These are phyloP conservation scores for Lepus townsendii DNA, from an alignment of 2,797 vertebrate species.

Conservation along the genomic window DNA sequence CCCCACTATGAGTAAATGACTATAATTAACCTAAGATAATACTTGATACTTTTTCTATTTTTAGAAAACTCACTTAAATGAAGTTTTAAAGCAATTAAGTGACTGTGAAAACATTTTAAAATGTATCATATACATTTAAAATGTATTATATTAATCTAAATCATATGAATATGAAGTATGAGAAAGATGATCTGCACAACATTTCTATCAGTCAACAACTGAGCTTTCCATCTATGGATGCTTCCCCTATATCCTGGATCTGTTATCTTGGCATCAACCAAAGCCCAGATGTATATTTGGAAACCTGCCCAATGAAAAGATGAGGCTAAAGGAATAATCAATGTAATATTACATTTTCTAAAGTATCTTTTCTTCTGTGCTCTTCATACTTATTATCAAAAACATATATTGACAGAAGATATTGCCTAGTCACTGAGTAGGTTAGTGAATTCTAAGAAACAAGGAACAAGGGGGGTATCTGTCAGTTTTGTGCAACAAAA, in stretches of 20 bases:
- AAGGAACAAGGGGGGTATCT: not conserved
- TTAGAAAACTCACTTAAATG: conserved; percentile 8
- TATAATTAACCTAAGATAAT: conserved; percentile 6
- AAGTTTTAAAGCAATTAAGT: conserved; percentile 51
- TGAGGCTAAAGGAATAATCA: not conserved
- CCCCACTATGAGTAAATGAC: conserved; percentile 24
- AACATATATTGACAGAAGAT: not conserved
- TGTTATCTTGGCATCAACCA: not conserved
- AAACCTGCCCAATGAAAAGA: not conserved
- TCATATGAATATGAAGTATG: not conserved
- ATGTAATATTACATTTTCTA: not conserved
- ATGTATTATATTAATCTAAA: not conserved
- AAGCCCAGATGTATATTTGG: not conserved
- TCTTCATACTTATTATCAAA: not conserved
- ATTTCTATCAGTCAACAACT: not conserved
- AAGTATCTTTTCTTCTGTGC: not conserved
- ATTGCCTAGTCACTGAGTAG: not conserved
- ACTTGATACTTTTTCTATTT: not conserved
- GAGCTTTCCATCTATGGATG: not conserved
- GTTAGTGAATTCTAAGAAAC: not conserved
- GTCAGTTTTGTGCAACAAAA: not conserved
- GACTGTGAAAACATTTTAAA: not conserved
- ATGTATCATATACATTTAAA: not conserved
- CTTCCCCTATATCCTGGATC: conserved; percentile 1
- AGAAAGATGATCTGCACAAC: not conserved